Evolutionary conservation across 2,888 invertebrate genomes (phyloP).

Genomic region (Fragum fragum): DNA sequence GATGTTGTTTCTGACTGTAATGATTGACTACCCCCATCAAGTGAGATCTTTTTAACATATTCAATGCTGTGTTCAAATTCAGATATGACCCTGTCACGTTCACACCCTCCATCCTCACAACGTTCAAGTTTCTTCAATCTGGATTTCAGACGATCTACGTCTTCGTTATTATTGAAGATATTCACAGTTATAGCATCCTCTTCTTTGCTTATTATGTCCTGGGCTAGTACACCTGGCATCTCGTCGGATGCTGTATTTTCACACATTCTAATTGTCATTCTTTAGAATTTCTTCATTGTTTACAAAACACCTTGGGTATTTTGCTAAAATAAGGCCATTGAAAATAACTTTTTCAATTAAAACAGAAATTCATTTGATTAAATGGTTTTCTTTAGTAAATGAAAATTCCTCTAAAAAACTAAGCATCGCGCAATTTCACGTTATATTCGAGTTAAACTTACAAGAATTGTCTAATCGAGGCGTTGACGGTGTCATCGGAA

Average conservation of each 20-base stretch:
- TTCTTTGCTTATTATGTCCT: conserved; percentile 14
- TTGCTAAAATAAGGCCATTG: neutral
- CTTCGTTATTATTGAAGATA: conserved; percentile 65
- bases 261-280: conserved; percentile 47
- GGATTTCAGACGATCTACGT: conserved; percentile 74
- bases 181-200: conserved; percentile 51
- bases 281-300: conserved; percentile 13
- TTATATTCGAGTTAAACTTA: neutral
- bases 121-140: conserved; percentile 55
- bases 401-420: no score
- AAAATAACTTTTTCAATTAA: neutral
- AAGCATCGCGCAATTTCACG: no score
- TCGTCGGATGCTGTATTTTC: conserved; percentile 30
- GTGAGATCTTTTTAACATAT: neutral
- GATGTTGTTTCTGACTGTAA: conserved; percentile 14
- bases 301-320: conserved; percentile 11
- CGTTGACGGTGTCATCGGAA: conserved; percentile 7
- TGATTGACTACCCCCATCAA: neutral
- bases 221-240: conserved; percentile 43
- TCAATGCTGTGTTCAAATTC: conserved; percentile 23
- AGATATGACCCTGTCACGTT: neutral
- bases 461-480: neutral
- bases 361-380: neutral
- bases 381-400: no score
- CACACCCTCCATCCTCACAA: conserved; percentile 8